Percentiles rank a stretch among this genome's conserved stretches.
These are phyloP conservation scores for Melanaphis sacchari DNA, from an alignment of 1,140 invertebrate species.

Conservation along the genomic window DNA sequence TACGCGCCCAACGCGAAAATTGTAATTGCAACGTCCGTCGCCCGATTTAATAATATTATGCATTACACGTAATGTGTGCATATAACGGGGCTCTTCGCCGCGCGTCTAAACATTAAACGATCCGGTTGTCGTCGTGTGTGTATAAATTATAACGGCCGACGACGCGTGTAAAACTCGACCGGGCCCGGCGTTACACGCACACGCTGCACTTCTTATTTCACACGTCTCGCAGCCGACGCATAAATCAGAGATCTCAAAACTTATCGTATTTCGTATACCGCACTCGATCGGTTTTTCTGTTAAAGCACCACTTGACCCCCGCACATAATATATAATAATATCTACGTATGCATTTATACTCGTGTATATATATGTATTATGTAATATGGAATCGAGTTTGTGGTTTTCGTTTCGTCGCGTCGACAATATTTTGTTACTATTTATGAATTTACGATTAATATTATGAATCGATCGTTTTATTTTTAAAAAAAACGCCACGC, in stretches of 20 bases:
- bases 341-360: too few species aligned
- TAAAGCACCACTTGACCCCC: neutral
- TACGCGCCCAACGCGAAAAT: neutral
- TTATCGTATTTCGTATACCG: neutral
- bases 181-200: neutral
- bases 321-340: too few species aligned
- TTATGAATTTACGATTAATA: neutral
- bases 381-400: neutral
- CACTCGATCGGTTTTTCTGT: neutral
- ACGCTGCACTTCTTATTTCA: too few species aligned
- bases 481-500: neutral
- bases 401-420: neutral
- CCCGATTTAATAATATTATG: neutral
- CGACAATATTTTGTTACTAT: neutral
- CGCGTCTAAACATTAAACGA: neutral
- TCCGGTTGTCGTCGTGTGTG: neutral
- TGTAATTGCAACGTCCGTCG: slow-evolving; percentile 12
- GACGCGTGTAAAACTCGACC: neutral
- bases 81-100: neutral
- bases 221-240: neutral
- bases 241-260: neutral
- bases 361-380: neutral
- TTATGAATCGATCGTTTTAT: neutral
- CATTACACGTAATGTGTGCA: neutral
- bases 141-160: slow-evolving; percentile 9